Percentiles rank a stretch among this genome's conserved stretches.
phyloP scores from a whole-genome alignment of 2,797 vertebrate species.

The Lophotriccus pileatus region DNA sequence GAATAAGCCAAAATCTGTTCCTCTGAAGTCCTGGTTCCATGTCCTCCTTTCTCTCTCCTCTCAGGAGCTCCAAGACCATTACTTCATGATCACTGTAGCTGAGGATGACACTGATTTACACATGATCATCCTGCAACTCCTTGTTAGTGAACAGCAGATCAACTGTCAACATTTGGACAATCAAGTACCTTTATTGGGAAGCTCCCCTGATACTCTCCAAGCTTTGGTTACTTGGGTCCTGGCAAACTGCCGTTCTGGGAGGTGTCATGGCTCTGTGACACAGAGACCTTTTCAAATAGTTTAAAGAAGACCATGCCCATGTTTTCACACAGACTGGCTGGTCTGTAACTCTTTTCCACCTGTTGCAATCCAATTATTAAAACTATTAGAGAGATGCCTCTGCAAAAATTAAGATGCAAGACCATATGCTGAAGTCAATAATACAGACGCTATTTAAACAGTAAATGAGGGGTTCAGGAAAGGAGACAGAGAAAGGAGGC shows the following conservation, averaged over 20 bases:
- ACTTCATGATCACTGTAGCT: no score
- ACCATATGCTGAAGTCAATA: not conserved
- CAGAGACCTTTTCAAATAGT: not conserved
- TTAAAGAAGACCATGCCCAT: not conserved
- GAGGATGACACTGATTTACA: not conserved
- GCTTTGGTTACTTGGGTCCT: not conserved
- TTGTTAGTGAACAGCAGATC: not conserved
- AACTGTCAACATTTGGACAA: not conserved
- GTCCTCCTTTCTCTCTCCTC: not conserved
- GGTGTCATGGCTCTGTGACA: not conserved
- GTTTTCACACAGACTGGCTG: not conserved
- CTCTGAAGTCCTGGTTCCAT: not conserved
- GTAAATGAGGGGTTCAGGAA: not conserved
- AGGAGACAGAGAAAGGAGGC: not conserved
- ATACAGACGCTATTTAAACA: not conserved
- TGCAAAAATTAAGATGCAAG: not conserved
- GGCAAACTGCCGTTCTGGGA: not conserved
- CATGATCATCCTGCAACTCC: accelerated
- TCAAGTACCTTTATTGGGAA: not conserved
- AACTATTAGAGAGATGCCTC: not conserved
- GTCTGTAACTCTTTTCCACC: not conserved
- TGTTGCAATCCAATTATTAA: not conserved
- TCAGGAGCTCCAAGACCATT: not conserved
- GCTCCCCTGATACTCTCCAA: not conserved
- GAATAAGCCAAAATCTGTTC: not conserved